Evolutionary conservation across 2,888 invertebrate genomes (phyloP).

Genomic region (Diarsia dahlii): DNA sequence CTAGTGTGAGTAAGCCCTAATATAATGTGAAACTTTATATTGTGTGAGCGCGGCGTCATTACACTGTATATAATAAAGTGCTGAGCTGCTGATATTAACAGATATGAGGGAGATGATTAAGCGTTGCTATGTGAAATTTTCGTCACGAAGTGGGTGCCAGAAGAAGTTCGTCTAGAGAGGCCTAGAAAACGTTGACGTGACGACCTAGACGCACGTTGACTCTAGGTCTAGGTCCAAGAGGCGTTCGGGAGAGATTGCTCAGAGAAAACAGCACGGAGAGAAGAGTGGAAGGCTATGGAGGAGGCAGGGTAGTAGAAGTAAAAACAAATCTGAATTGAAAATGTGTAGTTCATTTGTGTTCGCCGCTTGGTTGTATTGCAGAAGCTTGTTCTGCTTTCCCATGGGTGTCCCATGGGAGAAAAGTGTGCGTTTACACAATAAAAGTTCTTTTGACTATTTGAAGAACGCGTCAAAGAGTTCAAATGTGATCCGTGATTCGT

Average conservation of each 20-base stretch:
- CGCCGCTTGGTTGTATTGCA: too few species aligned
- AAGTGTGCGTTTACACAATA: too few species aligned
- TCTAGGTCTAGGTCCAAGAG: too few species aligned
- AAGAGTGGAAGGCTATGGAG: not conserved
- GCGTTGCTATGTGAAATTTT: not conserved
- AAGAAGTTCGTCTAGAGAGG: not conserved
- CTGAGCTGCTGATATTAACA: constrained; percentile 34
- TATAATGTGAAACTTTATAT: constrained; percentile 58
- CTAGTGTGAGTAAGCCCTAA: constrained; percentile 44
- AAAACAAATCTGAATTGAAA: too few species aligned
- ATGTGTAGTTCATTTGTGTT: too few species aligned
- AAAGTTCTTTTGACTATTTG: too few species aligned
- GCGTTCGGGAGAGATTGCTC: not conserved
- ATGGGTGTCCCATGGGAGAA: too few species aligned
- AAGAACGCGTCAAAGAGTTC: too few species aligned
- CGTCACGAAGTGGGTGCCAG: not conserved
- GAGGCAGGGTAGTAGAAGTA: not conserved
- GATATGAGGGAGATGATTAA: constrained; percentile 23
- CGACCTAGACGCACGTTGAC: too few species aligned
- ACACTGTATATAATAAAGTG: constrained; percentile 11
- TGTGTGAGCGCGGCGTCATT: constrained; percentile 30
- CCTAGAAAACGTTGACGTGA: not conserved
- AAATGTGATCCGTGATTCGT: not conserved
- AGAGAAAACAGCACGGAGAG: not conserved
- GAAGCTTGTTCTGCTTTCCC: too few species aligned